Base-by-base conservation (phyloP, 2,797 vertebrate genomes). In the Paguma larvata region DNA sequence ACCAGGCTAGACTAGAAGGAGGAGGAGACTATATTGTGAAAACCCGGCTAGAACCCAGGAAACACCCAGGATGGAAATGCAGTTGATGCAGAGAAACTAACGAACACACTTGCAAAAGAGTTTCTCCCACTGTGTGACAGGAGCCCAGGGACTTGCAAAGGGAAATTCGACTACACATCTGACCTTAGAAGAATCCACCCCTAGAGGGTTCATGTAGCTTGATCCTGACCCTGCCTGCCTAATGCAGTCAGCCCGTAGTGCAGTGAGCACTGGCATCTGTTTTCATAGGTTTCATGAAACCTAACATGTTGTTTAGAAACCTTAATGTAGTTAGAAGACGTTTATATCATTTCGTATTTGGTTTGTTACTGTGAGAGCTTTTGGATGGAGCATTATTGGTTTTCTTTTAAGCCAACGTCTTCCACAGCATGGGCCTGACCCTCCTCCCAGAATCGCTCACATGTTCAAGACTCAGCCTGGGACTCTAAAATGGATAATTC, bases 291-390 rank as follows among this genome's bases (percentile, higher is more conserved):
- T 38, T 38, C 8, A 34, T 27, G 3, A 46, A 46, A 56, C 44
- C 23, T 32, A 44, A 79, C 91, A 59, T 19, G 1, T 27, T 70
- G 13, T 12, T 59, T 34, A 89, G 48, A 96, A 86, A 46, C 63
- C 32, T 41, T 78, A 23, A 62, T 65, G 63, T 44, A 67, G 15
- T 62, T 87, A 73, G 21, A 82, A 30, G n/a, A 86, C 34, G 14
- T 73, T 59, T 86, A 18, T 59, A 19, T 63, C 51, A 62, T 78
- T 93, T 84, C 59, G 92, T 12, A 95, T 80, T 91, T 86, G 79
- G 10, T 41, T 95, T 91, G 30, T 80, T 95, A 34, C 70, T 68
- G 46, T 91, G 62, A 94, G 53, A 67, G 10, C 25, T 65, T 62
- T 77, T 23, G 48, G 63, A 67, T 7, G 48, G 51, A 27, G 12